Conservation (phyloP, 2,797 vertebrate genomes). For the Rhynchotus rufescens region DNA sequence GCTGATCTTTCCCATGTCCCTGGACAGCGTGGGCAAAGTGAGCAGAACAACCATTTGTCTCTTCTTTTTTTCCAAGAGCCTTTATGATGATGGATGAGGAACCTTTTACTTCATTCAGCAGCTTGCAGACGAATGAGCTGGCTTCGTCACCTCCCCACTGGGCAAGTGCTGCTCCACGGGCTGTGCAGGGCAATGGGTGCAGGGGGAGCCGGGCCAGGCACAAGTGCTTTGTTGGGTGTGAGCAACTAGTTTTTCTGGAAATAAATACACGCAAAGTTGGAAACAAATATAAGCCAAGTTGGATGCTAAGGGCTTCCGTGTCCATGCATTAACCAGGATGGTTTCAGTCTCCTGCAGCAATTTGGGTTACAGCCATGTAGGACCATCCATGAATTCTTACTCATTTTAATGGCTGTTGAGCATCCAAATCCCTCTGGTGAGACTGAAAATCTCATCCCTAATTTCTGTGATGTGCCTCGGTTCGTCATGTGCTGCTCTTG, state of each 20-base stretch:
- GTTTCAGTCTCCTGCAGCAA: conserved; percentile 40
- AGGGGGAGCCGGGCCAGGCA: not conserved
- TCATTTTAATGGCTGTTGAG: conserved; percentile 65
- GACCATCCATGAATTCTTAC: conserved; percentile 41
- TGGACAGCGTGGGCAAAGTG: not conserved
- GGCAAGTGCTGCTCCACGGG: not conserved
- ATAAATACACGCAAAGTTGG: conserved; percentile 61
- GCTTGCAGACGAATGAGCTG: conserved; percentile 67
- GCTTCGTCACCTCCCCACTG: conserved; percentile 60
- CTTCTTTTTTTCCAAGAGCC: not conserved
- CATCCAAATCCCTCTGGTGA: conserved; percentile 45
- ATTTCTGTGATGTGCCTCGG: not conserved
- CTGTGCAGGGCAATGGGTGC: not conserved
- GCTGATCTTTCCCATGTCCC: conserved; percentile 62
- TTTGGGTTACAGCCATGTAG: conserved; percentile 35
- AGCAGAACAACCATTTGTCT: conserved; percentile 58
- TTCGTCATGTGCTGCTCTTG: not conserved
- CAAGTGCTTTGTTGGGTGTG: conserved; percentile 25
- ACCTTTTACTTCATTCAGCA: conserved; percentile 63
- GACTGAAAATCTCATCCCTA: conserved; percentile 31
- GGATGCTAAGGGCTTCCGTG: conserved; percentile 58
- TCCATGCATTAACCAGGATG: conserved; percentile 61
- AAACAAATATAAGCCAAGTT: conserved; percentile 51
- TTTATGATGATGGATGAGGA: conserved; percentile 68
- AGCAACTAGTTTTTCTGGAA: conserved; percentile 58